phyloP scores from a whole-genome alignment of 2,888 invertebrate genomes.

The Phyllotreta striolata region DNA sequence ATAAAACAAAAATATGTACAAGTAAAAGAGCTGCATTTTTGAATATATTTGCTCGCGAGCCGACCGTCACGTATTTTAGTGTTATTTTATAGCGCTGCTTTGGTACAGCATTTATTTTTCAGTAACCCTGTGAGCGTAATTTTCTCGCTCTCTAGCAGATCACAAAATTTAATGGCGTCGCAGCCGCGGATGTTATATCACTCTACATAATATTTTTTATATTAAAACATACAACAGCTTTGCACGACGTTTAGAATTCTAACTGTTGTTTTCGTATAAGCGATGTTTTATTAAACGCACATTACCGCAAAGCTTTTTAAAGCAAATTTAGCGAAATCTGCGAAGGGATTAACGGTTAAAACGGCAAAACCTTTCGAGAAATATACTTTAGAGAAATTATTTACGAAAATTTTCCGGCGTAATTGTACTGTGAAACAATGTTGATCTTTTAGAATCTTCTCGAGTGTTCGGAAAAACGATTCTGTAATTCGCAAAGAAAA shows the following conservation, averaged over 20 bases:
- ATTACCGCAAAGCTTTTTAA: too few species aligned
- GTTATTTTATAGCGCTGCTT: slow-evolving; percentile 23
- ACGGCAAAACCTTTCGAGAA: too few species aligned
- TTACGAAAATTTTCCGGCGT: too few species aligned
- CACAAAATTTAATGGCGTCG: slow-evolving; percentile 20
- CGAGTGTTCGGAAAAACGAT: too few species aligned
- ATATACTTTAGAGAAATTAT: too few species aligned
- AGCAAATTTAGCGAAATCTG: too few species aligned
- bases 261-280: too few species aligned
- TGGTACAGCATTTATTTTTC: slow-evolving; percentile 24
- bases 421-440: too few species aligned
- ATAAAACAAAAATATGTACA: slow-evolving; percentile 23
- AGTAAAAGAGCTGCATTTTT: slow-evolving; percentile 19
- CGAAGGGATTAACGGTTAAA: too few species aligned
- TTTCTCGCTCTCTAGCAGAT: slow-evolving; percentile 19
- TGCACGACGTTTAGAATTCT: background rate
- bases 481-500: too few species aligned
- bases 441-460: too few species aligned
- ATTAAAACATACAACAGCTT: slow-evolving; percentile 1
- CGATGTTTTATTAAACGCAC: too few species aligned
- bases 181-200: slow-evolving; percentile 13
- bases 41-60: background rate
- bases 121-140: slow-evolving; percentile 22
- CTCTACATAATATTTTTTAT: slow-evolving; percentile 7
- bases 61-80: slow-evolving; percentile 25